Conservation (phyloP, 1,140 invertebrate genomes). For the Hermatobates lingyangjiaoensis region DNA sequence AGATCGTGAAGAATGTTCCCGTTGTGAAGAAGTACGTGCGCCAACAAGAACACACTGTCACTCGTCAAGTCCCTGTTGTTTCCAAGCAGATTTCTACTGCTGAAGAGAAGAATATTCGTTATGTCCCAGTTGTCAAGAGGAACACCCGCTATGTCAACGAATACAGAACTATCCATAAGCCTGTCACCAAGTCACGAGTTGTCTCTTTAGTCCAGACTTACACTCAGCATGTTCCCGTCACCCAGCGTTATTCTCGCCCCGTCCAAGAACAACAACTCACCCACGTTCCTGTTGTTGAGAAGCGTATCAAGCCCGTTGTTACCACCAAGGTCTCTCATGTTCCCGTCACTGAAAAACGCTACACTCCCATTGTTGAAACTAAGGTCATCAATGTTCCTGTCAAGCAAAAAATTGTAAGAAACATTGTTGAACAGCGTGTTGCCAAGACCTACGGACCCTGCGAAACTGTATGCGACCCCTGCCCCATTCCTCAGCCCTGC, state of each 20-base stretch:
- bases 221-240: slow-evolving; percentile 8
- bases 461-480: background rate
- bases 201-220: slow-evolving; percentile 7
- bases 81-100: background rate
- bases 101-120: slow-evolving; percentile 7
- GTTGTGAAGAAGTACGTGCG: slow-evolving; percentile 2
- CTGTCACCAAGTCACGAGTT: slow-evolving; percentile 1
- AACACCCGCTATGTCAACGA: slow-evolving; percentile 4
- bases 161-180: slow-evolving; percentile 2
- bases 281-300: slow-evolving; percentile 6
- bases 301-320: background rate
- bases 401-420: slow-evolving; percentile 3
- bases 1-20: slow-evolving; percentile 5
- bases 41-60: slow-evolving; percentile 3
- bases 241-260: slow-evolving; percentile 1
- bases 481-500: background rate
- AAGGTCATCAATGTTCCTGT: slow-evolving; percentile 6
- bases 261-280: slow-evolving; percentile 3
- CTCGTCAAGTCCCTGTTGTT: slow-evolving; percentile 8
- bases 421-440: slow-evolving; percentile 2
- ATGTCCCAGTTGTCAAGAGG: slow-evolving; percentile 4
- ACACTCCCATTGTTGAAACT: slow-evolving; percentile 3
- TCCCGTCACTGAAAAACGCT: slow-evolving; percentile 1
- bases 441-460: slow-evolving; percentile 1
- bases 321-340: slow-evolving; percentile 3